These are phyloP conservation scores for Dipodomys spectabilis DNA, from an alignment of 2,113 vertebrate species.

Conservation along the genomic window DNA sequence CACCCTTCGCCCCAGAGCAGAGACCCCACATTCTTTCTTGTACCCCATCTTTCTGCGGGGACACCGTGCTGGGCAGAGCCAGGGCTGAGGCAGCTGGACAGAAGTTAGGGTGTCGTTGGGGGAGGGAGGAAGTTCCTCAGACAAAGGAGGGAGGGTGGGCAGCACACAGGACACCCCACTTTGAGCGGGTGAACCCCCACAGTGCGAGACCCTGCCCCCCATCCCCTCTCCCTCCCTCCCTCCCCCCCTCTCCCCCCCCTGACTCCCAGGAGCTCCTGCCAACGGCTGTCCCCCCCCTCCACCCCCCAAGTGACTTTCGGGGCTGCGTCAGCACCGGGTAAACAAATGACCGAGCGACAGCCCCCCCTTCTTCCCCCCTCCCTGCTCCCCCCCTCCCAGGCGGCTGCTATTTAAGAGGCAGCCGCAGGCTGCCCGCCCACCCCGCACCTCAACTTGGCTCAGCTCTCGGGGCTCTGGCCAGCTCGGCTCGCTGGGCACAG, in stretches of 20 bases:
- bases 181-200: background rate
- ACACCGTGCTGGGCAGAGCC: background rate
- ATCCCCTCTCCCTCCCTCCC: accelerated
- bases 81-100: too few relatives aligned
- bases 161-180: accelerated
- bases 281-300: background rate
- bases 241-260: background rate
- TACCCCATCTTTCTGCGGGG: too few relatives aligned
- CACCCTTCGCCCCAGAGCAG: too few relatives aligned
- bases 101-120: background rate
- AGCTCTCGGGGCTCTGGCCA: background rate
- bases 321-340: constrained; percentile 86
- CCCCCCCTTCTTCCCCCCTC: background rate
- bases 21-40: too few relatives aligned
- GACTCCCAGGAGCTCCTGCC: constrained; percentile 63
- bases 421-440: background rate
- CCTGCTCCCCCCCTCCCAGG: background rate
- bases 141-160: too few relatives aligned
- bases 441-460: constrained; percentile 54
- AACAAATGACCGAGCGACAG: constrained; percentile 68
- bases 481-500: too few relatives aligned
- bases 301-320: constrained; percentile 50
- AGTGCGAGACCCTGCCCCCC: too few relatives aligned
- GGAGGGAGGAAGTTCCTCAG: background rate
- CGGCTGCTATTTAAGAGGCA: constrained; percentile 86